Evolutionary conservation across 2,797 vertebrate species (phyloP).

Genomic region (Xenops minutus): DNA sequence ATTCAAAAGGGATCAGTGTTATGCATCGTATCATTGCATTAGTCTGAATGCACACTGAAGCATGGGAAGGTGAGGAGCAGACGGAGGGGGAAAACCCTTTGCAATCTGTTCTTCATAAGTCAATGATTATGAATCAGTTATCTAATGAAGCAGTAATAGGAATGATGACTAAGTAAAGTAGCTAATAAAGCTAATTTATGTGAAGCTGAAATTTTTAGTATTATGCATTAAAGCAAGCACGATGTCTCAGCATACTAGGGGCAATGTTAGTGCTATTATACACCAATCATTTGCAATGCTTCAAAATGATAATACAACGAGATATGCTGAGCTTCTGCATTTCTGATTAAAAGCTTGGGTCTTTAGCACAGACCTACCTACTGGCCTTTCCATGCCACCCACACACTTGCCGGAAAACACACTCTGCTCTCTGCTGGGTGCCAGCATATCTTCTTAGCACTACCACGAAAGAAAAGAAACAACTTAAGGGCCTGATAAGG

Average conservation of each 20-base stretch:
- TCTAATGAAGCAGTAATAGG: conserved; percentile 64
- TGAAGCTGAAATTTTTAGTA: conserved; percentile 60
- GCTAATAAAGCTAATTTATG: conserved; percentile 62
- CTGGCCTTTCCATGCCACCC: not conserved
- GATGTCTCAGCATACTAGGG: conserved; percentile 49
- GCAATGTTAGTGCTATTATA: conserved; percentile 25
- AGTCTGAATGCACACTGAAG: not conserved
- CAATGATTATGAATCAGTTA: conserved; percentile 55
- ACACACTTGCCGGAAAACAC: not conserved
- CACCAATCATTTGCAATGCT: not conserved
- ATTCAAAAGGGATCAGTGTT: not conserved
- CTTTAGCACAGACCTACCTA: not conserved
- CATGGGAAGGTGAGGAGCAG: not conserved
- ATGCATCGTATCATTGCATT: not conserved
- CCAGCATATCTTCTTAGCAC: not conserved
- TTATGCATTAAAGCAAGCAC: conserved; percentile 53
- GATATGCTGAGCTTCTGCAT: not conserved
- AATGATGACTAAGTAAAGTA: conserved; percentile 66
- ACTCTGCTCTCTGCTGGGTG: not conserved
- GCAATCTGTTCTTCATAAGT: conserved; percentile 54
- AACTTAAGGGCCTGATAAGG: not conserved
- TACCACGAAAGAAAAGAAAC: not conserved
- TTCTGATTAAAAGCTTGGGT: conserved; percentile 1
- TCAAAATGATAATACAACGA: conserved; percentile 7
- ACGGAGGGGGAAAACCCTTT: not conserved